These are phyloP conservation scores for Drosophila lacicola DNA, from an alignment of 2,888 invertebrate genomes.

Conservation along the genomic window DNA sequence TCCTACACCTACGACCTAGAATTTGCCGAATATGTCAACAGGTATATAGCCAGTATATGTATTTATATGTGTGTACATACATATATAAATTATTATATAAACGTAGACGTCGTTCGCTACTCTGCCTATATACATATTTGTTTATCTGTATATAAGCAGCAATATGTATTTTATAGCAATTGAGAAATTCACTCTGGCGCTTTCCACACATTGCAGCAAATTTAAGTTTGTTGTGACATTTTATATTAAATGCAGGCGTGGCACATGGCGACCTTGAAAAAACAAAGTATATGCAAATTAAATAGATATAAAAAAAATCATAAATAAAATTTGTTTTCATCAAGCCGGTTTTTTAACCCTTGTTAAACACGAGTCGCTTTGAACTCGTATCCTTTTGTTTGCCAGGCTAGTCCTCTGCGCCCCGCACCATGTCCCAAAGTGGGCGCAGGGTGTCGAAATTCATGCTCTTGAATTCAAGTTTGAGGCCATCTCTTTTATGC, in stretches of 20 bases:
- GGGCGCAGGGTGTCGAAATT: background rate
- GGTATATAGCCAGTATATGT: slow-evolving; percentile 57
- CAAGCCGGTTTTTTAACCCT: background rate
- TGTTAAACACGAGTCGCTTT: background rate
- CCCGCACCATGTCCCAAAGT: background rate
- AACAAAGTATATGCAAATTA: slow-evolving; percentile 2
- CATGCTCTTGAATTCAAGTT: background rate
- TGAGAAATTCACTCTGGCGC: slow-evolving; percentile 31
- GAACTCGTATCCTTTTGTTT: slow-evolving; percentile 12
- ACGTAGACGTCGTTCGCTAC: slow-evolving; percentile 16
- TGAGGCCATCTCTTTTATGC: background rate
- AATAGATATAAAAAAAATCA: background rate
- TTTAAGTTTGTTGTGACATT: slow-evolving; percentile 29
- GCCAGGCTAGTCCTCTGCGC: background rate
- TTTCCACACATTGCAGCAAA: slow-evolving; percentile 34
- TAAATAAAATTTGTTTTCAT: background rate
- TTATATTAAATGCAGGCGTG: slow-evolving; percentile 21
- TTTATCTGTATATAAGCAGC: slow-evolving; percentile 28
- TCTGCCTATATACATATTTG: slow-evolving; percentile 36
- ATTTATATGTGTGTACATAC: slow-evolving; percentile 8
- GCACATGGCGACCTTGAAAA: slow-evolving; percentile 37
- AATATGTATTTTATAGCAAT: slow-evolving; percentile 38
- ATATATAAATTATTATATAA: slow-evolving; percentile 36
- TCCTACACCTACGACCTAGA: slow-evolving; percentile 80
- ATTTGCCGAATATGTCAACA: slow-evolving; percentile 80